These are phyloP conservation scores for Belgica antarctica DNA, from an alignment of 2,888 invertebrate genomes.

Conservation along the genomic window DNA sequence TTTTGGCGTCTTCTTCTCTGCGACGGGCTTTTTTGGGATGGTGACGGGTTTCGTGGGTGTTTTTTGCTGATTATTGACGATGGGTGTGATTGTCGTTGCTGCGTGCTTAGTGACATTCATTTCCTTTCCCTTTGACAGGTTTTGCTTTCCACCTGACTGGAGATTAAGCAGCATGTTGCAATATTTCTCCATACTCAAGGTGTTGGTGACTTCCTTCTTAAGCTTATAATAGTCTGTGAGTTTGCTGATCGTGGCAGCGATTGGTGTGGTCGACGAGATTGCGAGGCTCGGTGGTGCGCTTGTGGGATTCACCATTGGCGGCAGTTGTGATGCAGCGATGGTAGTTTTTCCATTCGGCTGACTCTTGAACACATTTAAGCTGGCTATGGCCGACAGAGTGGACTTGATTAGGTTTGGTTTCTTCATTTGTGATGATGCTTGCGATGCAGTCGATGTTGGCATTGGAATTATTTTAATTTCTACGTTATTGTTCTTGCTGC, in stretches of 20 bases:
- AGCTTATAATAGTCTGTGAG: conserved; percentile 42
- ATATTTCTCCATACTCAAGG: conserved; percentile 26
- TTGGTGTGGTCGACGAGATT: not conserved
- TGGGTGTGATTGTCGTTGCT: conserved; percentile 29
- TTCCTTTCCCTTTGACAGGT: not conserved
- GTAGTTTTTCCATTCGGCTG: conserved; percentile 57
- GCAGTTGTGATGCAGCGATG: conserved; percentile 12
- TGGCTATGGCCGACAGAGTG: conserved; percentile 47
- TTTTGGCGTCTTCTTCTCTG: conserved; percentile 53
- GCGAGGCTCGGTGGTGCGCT: conserved; percentile 18
- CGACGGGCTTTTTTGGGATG: not conserved
- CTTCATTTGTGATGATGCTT: conserved; percentile 21
- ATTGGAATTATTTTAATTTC: conserved; percentile 36
- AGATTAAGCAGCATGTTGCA: conserved; percentile 36
- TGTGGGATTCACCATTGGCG: not conserved
- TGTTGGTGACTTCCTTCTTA: conserved; percentile 37
- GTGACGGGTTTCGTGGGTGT: not conserved
- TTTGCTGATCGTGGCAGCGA: conserved; percentile 24
- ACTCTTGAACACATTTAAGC: conserved; percentile 54
- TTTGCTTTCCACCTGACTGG: conserved; percentile 27
- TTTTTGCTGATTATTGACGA: not conserved
- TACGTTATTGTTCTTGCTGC: conserved; percentile 29
- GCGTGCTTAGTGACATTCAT: conserved; percentile 13
- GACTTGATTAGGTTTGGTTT: conserved; percentile 29
- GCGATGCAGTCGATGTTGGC: not conserved